Conservation (phyloP, 1,140 invertebrate genomes). For the Drosophila funebris region DNA sequence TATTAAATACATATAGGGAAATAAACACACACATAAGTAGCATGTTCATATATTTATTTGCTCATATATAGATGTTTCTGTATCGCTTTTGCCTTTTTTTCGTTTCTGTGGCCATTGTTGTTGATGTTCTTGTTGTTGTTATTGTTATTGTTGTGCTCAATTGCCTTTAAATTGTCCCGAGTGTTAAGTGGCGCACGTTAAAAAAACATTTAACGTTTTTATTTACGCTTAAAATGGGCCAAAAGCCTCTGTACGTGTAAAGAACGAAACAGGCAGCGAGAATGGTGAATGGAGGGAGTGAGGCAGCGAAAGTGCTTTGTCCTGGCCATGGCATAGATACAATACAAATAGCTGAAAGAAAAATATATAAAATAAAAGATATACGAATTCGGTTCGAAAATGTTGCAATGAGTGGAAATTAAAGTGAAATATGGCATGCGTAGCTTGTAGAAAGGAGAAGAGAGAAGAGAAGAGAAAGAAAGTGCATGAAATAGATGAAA, state of each 20-base stretch:
- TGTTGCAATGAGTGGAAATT: slow-evolving; percentile 66
- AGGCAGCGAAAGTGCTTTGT: slow-evolving; percentile 66
- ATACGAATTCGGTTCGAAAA: slow-evolving; percentile 16
- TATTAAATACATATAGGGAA: slow-evolving; percentile 8
- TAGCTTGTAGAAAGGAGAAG: slow-evolving; percentile 2
- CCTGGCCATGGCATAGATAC: slow-evolving; percentile 65
- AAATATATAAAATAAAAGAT: slow-evolving; percentile 31
- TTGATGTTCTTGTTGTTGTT: slow-evolving; percentile 19
- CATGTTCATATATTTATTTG: slow-evolving; percentile 22
- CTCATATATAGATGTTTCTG: slow-evolving; percentile 41
- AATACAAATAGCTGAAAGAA: slow-evolving; percentile 14
- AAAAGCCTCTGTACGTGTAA: slow-evolving; percentile 11
- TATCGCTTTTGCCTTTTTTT: slow-evolving; percentile 56
- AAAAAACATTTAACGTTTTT: slow-evolving; percentile 82
- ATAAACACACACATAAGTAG: slow-evolving; percentile 14
- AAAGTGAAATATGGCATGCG: slow-evolving; percentile 67
- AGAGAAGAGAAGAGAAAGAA: background rate
- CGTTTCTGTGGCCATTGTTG: slow-evolving; percentile 57
- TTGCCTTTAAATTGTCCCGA: slow-evolving; percentile 79
- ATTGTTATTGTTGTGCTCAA: slow-evolving; percentile 67
- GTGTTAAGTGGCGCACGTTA: slow-evolving; percentile 80
- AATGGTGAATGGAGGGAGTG: background rate
- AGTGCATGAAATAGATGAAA: background rate
- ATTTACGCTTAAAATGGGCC: slow-evolving; percentile 66
- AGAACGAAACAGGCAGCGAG: no score